Evolutionary conservation across 2,113 vertebrate species (phyloP).

Genomic region (Delphinus delphis): DNA sequence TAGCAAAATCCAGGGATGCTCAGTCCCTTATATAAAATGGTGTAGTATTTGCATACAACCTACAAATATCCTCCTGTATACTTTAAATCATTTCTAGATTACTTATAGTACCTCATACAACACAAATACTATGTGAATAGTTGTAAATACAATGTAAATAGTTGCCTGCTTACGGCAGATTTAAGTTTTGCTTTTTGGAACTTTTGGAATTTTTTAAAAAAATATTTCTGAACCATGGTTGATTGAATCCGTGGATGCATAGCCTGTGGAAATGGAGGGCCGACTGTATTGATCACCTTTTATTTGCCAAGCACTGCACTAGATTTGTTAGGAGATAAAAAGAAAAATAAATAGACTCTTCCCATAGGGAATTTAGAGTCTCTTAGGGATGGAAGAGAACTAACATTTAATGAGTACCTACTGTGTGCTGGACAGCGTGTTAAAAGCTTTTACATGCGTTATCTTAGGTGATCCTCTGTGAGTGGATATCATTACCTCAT

Average conservation of each 20-base stretch:
- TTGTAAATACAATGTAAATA: background rate
- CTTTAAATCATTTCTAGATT: background rate
- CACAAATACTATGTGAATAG: background rate
- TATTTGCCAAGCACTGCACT: background rate
- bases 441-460: background rate
- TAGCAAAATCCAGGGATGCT: background rate
- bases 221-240: background rate
- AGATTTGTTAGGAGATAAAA: background rate
- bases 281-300: background rate
- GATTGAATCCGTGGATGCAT: background rate
- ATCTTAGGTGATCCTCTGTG: background rate
- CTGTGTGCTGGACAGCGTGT: background rate
- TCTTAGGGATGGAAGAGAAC: background rate
- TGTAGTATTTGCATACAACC: background rate
- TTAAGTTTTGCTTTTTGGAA: background rate
- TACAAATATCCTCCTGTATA: background rate
- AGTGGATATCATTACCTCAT: background rate
- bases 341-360: background rate
- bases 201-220: background rate
- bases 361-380: background rate
- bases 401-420: background rate
- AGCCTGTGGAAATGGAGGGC: background rate
- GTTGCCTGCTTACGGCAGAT: background rate
- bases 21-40: background rate
- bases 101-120: background rate